Base-by-base conservation (phyloP, 2,888 invertebrate species). In the Crematogaster levior region DNA sequence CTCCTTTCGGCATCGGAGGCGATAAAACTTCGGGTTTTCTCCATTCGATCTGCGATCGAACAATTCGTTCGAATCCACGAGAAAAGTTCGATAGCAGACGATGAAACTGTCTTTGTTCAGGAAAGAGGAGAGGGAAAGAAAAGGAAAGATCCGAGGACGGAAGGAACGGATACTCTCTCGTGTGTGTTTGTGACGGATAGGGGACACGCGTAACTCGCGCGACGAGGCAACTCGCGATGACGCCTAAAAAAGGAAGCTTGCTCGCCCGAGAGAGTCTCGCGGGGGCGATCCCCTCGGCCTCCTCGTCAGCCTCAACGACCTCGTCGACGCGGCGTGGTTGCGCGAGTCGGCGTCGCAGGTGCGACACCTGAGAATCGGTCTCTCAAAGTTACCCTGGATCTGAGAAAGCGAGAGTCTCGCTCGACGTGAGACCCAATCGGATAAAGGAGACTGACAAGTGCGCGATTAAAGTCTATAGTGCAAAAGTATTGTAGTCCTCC, bases 201-300 rank as follows among this genome's bases (percentile, higher is more conserved):
- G 58, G 56, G 40, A 60, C 21, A 63, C 51, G 51, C 43, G 24
- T 21, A 63, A 85, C 61, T 74, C 79, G 72, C 58, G 12, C 24
- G 40, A 18, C 68, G 75, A 82, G 74, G 82, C 81, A 72, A 61
- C 79, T 86, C 80, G 70, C 75, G 70, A 51, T 65, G 84, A 70
- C 53, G n/a, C 90, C 91, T 82, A 89, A 91, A 87, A 79, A 92
- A 87, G 92, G 92, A 91, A 92, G 86, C 88, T 89, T 90, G 90
- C 60, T 82, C 82, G 30, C 56, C 61, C 80, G 91, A 92, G 63
- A 88, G 92, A 60, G 15, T 43, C 21, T 81, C 82, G 90, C 90
- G 91, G 89, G 91, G 89, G 89, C 90, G 91, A 88, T 68, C 81
- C 82, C 77, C 34, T 37, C 51, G 51, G 51, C 37, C 51, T 70